These are phyloP conservation scores for Fratercula arctica DNA, from an alignment of 2,797 vertebrate genomes.

Conservation along the genomic window DNA sequence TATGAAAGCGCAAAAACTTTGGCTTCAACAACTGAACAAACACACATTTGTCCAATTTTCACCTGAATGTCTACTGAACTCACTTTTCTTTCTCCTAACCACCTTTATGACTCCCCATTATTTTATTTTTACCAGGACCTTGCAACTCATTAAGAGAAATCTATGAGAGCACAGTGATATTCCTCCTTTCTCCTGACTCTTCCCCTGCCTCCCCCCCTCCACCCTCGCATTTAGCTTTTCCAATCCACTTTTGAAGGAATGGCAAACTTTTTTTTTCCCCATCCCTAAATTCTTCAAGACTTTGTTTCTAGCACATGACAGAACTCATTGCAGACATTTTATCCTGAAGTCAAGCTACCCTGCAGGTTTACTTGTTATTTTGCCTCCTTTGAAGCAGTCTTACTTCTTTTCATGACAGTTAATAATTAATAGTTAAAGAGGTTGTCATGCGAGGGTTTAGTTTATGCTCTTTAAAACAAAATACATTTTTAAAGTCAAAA, in stretches of 20 bases:
- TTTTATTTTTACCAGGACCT: background rate
- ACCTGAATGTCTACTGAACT: background rate
- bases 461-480: background rate
- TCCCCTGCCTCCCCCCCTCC: accelerated
- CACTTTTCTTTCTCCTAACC: background rate
- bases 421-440: background rate
- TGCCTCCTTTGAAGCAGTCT: background rate
- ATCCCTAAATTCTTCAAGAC: background rate
- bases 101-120: background rate
- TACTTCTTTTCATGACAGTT: background rate
- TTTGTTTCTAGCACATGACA: background rate
- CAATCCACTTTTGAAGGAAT: background rate
- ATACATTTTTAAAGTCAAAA: background rate
- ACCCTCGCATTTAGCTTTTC: background rate
- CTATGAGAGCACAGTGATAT: background rate
- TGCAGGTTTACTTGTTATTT: background rate
- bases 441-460: background rate
- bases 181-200: background rate
- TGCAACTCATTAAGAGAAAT: background rate
- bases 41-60: background rate
- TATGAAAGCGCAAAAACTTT: background rate
- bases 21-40: background rate
- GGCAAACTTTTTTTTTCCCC: background rate
- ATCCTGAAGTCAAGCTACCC: background rate
- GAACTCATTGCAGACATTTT: background rate